Base-by-base conservation (phyloP, 92 coral and sea anemone species). In the Actinostola sp. region DNA sequence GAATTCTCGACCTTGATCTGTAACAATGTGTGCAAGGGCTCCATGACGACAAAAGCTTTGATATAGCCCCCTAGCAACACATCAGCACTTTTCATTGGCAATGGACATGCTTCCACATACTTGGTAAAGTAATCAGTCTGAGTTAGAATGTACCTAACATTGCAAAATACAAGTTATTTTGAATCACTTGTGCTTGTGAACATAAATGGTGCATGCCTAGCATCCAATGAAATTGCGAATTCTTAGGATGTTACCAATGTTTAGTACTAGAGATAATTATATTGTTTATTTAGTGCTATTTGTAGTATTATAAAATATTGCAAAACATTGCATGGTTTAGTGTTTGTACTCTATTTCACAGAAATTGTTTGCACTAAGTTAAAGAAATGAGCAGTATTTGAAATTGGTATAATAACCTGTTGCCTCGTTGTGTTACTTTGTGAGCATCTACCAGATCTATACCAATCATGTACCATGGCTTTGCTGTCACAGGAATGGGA, bases 1-100 rank as follows among this genome's bases (percentile, higher is more conserved):
- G 65, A 88, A 88, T 29, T 78, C 86, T 68, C 88, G 68, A n/a
- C 93, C 93, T 56, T 88, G 82, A 67, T 88, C 89, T n/a, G 86
- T 79, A 6, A 89, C 84, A 11, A 84, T 80, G 60, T 89, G 87
- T 6, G 57, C 87, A 8, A 90, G 89, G 23, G 90, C 87, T 29
- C 93, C 93, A 71, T 89, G 93, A 49, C 84, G 68, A 67, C 87
- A 79, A 39, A 72, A 84, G 13, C 69, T 56, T 26, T 74, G 53
- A 80, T 65, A 80, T 16, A 84, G 78, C 28, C 61, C 93, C 51
- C 79, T 64, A 25, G 93, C 80, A 3, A 88, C 89, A 66, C 82
- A 61, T 35, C 15, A 24, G 86, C 93, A 43, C 79, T 73, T 60
- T 88, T 88, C 39, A 70, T 80, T 43, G 80, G 84, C 8, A 88